Percentiles rank a stretch among this genome's conserved stretches.
phyloP scores from a whole-genome alignment of 2,888 invertebrate genomes.

The Coelopa pilipes region DNA sequence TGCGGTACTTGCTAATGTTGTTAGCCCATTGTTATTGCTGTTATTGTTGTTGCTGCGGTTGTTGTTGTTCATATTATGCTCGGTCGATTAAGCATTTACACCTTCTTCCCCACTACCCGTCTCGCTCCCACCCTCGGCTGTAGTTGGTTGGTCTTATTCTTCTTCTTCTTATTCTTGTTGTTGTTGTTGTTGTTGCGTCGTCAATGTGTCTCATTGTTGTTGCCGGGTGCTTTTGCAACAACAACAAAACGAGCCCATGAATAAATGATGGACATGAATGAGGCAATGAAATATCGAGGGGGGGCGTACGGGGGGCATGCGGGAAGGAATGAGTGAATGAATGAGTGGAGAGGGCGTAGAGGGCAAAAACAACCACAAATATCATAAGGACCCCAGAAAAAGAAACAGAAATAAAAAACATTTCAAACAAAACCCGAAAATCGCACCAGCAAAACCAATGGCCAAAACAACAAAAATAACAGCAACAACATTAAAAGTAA shows the following conservation, averaged over 20 bases:
- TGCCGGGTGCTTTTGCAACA: neutral
- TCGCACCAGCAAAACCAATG: neutral
- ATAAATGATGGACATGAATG: no score
- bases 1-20: no score
- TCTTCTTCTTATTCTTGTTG: no score
- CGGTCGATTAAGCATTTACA: constrained; percentile 14
- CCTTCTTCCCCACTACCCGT: neutral
- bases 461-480: neutral
- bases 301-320: no score
- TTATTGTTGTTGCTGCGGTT: neutral
- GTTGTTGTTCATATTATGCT: neutral
- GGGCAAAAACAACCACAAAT: neutral
- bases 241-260: neutral
- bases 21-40: no score
- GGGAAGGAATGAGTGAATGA: no score
- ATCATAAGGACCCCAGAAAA: neutral
- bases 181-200: no score
- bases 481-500: neutral
- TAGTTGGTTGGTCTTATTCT: no score
- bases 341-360: no score
- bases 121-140: neutral
- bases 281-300: no score
- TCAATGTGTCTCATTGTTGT: neutral
- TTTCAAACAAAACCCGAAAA: neutral
- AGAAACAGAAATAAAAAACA: neutral